phyloP scores from a whole-genome alignment of 1,140 invertebrate genomes.

The Hypsibius dujardini region DNA sequence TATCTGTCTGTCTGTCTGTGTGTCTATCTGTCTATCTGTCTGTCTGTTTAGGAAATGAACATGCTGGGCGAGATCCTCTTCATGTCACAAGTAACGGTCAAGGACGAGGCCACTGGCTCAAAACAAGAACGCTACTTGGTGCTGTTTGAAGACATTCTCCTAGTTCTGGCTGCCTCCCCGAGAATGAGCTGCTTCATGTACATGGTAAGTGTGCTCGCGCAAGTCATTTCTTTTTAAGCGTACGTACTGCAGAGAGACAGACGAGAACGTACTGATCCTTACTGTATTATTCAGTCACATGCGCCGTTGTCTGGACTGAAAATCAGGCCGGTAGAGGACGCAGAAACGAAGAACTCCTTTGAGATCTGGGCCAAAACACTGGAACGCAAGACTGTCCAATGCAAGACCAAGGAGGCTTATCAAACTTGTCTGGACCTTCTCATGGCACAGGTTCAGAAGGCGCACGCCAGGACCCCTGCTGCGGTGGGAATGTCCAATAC shows the following conservation, averaged over 20 bases:
- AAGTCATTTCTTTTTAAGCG: too few relatives aligned
- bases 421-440: background rate
- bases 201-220: constrained; percentile 47
- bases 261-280: too few relatives aligned
- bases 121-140: constrained; percentile 77
- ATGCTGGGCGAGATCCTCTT: constrained; percentile 37
- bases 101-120: constrained; percentile 39
- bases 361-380: constrained; percentile 8
- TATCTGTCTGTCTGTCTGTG: constrained; percentile 15
- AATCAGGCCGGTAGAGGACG: background rate
- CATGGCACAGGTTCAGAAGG: background rate
- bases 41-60: constrained; percentile 31
- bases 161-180: constrained; percentile 74
- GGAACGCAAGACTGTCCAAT: background rate
- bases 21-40: constrained; percentile 12
- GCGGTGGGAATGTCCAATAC: background rate
- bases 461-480: background rate
- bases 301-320: constrained; percentile 4
- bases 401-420: background rate
- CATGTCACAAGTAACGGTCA: constrained; percentile 58
- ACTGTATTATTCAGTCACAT: background rate
- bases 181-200: constrained; percentile 85
- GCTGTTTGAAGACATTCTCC: constrained; percentile 62
- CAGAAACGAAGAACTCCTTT: background rate
- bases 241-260: too few relatives aligned